A percentile compares a stretch with the other conserved stretches of the same genome.
phyloP scores from a whole-genome alignment of 1,140 invertebrate species.

The Copidosoma floridanum region DNA sequence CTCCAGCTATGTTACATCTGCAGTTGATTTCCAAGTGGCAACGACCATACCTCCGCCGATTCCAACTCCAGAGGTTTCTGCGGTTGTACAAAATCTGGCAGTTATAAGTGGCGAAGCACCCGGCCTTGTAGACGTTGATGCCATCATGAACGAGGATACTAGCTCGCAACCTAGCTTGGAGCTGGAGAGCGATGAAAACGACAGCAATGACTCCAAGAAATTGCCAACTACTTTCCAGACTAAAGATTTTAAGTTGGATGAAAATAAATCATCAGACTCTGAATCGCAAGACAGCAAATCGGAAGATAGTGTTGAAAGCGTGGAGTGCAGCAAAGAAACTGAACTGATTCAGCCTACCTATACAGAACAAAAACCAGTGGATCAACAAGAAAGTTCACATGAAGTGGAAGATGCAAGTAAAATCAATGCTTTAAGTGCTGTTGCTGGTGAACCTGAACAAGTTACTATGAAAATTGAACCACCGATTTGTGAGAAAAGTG shows the following conservation, averaged over 20 bases:
- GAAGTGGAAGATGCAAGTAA: background rate
- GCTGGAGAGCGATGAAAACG: constrained; percentile 43
- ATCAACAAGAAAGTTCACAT: background rate
- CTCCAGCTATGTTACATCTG: constrained; percentile 36
- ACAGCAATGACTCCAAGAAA: constrained; percentile 40
- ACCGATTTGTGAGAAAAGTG: background rate
- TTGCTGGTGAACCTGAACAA: constrained; percentile 3
- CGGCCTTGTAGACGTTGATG: constrained; percentile 43
- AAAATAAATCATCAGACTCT: constrained; percentile 28
- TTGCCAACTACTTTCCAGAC: constrained; percentile 53
- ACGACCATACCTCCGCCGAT: constrained; percentile 29
- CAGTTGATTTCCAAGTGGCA: constrained; percentile 34
- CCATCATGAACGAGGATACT: constrained; percentile 53
- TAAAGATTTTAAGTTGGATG: constrained; percentile 44
- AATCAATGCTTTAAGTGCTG: no score
- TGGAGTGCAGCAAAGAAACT: constrained; percentile 16
- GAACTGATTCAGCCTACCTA: background rate
- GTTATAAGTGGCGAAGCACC: constrained; percentile 33
- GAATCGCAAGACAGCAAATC: constrained; percentile 17
- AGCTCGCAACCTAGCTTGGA: constrained; percentile 52
- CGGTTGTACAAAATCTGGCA: constrained; percentile 32
- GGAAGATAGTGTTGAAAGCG: constrained; percentile 11
- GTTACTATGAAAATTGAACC: background rate
- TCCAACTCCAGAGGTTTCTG: constrained; percentile 22
- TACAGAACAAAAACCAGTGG: background rate